These are phyloP conservation scores for Caenorhabditis sp. DNA, from an alignment of 2,888 invertebrate species.

Conservation along the genomic window DNA sequence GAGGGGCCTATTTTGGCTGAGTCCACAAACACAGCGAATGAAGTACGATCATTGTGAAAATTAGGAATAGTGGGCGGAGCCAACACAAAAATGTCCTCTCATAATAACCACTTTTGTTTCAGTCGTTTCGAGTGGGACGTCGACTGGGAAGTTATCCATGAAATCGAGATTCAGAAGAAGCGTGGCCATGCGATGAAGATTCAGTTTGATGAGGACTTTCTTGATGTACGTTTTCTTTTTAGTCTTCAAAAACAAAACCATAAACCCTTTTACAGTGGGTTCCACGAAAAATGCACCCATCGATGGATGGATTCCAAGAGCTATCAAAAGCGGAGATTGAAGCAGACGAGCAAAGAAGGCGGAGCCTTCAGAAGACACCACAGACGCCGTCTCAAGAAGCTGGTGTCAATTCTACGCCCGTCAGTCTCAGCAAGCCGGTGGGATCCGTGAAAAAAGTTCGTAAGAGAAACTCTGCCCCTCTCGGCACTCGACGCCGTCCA, in stretches of 20 bases:
- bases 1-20: no score
- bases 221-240: slow-evolving; percentile 31
- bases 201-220: slow-evolving; percentile 35
- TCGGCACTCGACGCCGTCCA: neutral
- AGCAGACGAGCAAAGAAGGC: slow-evolving; percentile 21
- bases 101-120: slow-evolving; percentile 17
- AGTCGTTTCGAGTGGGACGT: slow-evolving; percentile 59
- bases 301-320: slow-evolving; percentile 43
- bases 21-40: no score
- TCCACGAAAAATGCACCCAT: slow-evolving; percentile 37
- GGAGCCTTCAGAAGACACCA: slow-evolving; percentile 28
- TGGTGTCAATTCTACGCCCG: slow-evolving; percentile 15
- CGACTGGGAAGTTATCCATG: slow-evolving; percentile 71
- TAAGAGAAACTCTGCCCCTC: slow-evolving; percentile 4
- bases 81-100: no score
- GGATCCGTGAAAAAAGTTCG: slow-evolving; percentile 54
- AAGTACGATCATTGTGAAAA: no score
- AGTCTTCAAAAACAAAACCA: neutral
- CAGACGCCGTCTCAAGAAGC: neutral
- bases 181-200: neutral
- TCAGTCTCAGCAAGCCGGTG: slow-evolving; percentile 15
- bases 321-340: slow-evolving; percentile 17
- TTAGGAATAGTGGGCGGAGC: no score
- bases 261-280: slow-evolving; percentile 34
- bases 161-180: slow-evolving; percentile 3